Evolutionary conservation across 2,113 vertebrate genomes (phyloP), one percentile per base, ranked within the genome.

Genomic region (Nestor notabilis): DNA sequence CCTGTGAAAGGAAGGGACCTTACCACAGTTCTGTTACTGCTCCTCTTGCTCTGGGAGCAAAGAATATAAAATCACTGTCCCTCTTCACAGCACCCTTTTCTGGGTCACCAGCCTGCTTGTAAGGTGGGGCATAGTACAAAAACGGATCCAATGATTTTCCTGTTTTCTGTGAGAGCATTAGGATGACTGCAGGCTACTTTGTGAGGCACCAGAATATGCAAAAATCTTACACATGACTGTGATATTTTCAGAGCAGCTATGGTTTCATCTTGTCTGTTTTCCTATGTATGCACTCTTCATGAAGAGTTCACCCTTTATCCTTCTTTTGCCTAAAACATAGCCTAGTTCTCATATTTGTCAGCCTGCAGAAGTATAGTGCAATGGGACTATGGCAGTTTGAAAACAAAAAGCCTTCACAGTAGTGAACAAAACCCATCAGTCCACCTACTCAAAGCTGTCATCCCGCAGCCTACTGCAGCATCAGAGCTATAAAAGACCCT

Each of bases 321-420:
- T 96, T 97, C 93, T 97, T 97, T 85, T 89, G 84, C 95, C 87
- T 97, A 64, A 88, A 97, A 92, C 83, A 91, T 83, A 94, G 93
- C 92, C 89, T 93, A 81, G 37, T 87, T 95, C 91, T 95, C 63
- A 52, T 87, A 87, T 87, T 89, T 95, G 77, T 82, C 96, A 91
- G 16, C 61, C 83, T 76, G 74, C 90, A 95, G 77, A 96, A 91
- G 72, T 87, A 41, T 92, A 89, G 86, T 91, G 90, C 83, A 82
- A 61, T 96, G 89, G 58, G 88, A 94, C 87, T 93, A 5, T 89
- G 92, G 86, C 83, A 95, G 83, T 91, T 96, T 95, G 97, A 93
- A 95, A 95, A 53, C 69, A 89, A 89, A 95, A 95, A 95, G 41
- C 49, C 81, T 95, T 96, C 94, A 91, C 72, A 89, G 13, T 95